A percentile compares a stretch with the other conserved stretches of the same genome.
Conservation (phyloP, 2,113 vertebrate species). For the Leptobrachium leishanense region DNA sequence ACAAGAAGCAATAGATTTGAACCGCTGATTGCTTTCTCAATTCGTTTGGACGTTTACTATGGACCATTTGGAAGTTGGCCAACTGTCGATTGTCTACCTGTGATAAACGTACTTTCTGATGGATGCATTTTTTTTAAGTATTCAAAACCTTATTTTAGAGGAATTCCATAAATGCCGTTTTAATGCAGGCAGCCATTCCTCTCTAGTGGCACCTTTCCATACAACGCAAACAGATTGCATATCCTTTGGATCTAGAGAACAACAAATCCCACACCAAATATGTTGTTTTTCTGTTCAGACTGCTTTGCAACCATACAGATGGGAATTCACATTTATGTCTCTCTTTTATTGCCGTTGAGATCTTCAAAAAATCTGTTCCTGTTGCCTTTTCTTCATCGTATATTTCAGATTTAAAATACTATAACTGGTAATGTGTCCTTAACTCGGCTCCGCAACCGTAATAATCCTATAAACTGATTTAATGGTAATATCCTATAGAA, state of each 20-base stretch:
- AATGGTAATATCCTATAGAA: neutral
- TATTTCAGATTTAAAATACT: constrained; percentile 16
- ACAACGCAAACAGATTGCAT: constrained; percentile 49
- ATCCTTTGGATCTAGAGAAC: constrained; percentile 46
- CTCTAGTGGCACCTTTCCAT: constrained; percentile 41
- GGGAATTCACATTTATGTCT: constrained; percentile 46
- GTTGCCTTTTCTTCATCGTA: constrained; percentile 12
- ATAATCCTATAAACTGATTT: neutral
- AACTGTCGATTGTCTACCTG: no score
- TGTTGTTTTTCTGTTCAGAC: constrained; percentile 47
- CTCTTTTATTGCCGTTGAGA: constrained; percentile 38
- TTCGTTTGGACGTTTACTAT: no score
- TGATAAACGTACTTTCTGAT: neutral
- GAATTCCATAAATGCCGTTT: constrained; percentile 36
- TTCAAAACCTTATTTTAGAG: constrained; percentile 17
- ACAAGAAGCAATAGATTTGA: no score
- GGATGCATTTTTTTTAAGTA: neutral
- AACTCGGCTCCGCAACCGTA: neutral
- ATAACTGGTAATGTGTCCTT: neutral
- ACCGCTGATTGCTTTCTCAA: no score
- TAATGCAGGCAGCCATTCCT: constrained; percentile 30
- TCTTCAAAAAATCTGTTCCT: constrained; percentile 21
- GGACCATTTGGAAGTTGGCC: no score
- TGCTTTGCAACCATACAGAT: constrained; percentile 40
- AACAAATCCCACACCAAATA: constrained; percentile 50